Evolutionary conservation across 2,797 vertebrate species (phyloP).

Genomic region (Morelia viridis): DNA sequence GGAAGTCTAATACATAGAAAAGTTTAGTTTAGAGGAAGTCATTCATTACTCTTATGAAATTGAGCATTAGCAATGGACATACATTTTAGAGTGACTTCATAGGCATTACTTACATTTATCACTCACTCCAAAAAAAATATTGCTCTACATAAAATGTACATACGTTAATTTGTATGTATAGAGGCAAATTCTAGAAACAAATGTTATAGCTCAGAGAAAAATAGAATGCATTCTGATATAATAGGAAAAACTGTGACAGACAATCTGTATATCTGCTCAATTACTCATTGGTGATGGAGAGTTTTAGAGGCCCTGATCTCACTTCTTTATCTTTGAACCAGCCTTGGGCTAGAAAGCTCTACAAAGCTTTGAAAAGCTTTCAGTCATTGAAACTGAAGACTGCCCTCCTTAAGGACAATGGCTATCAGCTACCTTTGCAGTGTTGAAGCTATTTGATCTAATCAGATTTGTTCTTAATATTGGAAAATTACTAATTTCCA

Average conservation of each 20-base stretch:
- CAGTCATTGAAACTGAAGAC: background rate
- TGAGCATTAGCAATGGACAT: background rate
- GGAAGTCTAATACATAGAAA: background rate
- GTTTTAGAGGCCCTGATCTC: background rate
- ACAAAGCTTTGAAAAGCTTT: background rate
- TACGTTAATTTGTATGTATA: background rate
- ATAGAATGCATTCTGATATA: background rate
- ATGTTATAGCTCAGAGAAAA: background rate
- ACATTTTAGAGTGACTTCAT: background rate
- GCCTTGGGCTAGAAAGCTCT: background rate
- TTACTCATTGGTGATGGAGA: background rate
- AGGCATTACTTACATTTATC: background rate
- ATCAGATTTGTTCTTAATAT: background rate
- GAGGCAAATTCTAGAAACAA: background rate
- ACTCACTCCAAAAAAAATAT: background rate
- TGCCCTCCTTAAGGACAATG: background rate
- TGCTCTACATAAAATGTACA: background rate
- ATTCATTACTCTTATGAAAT: background rate
- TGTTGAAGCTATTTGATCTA: background rate
- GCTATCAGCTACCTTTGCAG: background rate
- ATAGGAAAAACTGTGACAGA: background rate
- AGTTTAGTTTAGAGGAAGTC: too few species aligned
- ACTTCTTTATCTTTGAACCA: background rate
- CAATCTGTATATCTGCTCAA: background rate
- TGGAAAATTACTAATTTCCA: background rate